Base-by-base conservation (phyloP, 2,888 invertebrate species). In the Artemia sinica region DNA sequence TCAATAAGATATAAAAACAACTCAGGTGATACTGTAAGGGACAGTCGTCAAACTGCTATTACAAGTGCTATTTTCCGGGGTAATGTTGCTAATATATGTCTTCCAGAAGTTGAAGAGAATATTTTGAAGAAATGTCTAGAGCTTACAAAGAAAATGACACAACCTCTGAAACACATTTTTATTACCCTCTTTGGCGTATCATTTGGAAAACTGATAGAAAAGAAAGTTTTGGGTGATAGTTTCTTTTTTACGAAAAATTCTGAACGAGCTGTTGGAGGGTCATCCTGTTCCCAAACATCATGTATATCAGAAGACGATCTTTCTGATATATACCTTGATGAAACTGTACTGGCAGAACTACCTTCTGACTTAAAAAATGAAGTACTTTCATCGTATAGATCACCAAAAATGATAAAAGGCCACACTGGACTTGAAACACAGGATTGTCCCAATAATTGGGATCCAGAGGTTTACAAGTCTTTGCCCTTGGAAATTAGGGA, bases 151-250 rank as follows among this genome's bases (percentile, higher is more conserved):
- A 74, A 73, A 70, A 72, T 75, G 69, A 71, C 74, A 10, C 70
- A 73, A 66, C 70, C 71, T 50, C 68, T 72, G 81, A 82, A 49
- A 85, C 85, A 87, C 72, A 89, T 87, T 79, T 88, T 88, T 78
- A 84, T 89, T 74, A 89, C 88, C 0, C 78, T 89, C 69, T 80
- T 89, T 70, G 89, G 89, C n/a, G 79, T 89, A 74, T 86, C 88
- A 28, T 89, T 89, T 76, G 87, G 87, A 1, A 89, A 89, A 77
- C 89, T 89, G 75, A 85, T 85, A 74, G 88, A 86, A 73, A 81
- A 84, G 70, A 84, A 84, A 76, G 83, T 82, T 18, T 8, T 18
- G 11, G 48, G 50, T n/a, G 65, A 52, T 5, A 86, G 85, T 71
- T 88, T 86, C 75, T 79, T 89, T 78, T 75, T 73, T 58, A 8